Evolutionary conservation across 2,797 vertebrate genomes (phyloP).

Genomic region (Heliangelus exortis): DNA sequence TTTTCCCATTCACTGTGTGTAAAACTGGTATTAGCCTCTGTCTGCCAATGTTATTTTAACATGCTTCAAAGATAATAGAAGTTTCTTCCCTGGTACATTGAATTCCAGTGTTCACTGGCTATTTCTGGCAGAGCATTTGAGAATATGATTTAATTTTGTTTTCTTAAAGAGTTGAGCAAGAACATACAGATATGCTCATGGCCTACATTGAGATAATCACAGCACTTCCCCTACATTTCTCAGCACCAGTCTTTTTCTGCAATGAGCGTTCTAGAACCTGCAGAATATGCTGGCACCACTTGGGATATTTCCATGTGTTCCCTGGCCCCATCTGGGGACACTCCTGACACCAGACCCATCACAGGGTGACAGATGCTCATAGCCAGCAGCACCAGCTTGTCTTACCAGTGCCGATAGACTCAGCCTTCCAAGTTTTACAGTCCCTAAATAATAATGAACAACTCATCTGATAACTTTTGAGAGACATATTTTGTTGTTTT

Average conservation of each 20-base stretch:
- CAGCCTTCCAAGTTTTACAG: neutral
- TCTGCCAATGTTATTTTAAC: neutral
- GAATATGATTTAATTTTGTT: neutral
- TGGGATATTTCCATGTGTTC: rapidly evolving
- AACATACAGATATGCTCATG: neutral
- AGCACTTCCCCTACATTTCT: neutral
- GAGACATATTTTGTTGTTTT: neutral
- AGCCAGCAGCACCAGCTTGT: too few relatives aligned
- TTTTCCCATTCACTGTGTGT: neutral
- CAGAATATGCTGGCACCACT: neutral
- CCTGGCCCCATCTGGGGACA: rapidly evolving
- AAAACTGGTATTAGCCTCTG: neutral
- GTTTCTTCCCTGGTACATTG: neutral
- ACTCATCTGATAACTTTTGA: neutral
- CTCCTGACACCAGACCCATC: neutral
- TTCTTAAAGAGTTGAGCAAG: neutral
- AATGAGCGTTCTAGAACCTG: neutral
- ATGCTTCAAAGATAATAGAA: neutral
- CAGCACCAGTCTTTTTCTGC: neutral
- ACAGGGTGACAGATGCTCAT: too few relatives aligned
- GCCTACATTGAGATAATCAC: neutral
- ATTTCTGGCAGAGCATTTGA: neutral
- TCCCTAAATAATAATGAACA: neutral
- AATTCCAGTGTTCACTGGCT: neutral
- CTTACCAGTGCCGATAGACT: rapidly evolving